These are phyloP conservation scores for Macroramphosus scolopax DNA, from an alignment of 2,797 vertebrate genomes.

Conservation along the genomic window DNA sequence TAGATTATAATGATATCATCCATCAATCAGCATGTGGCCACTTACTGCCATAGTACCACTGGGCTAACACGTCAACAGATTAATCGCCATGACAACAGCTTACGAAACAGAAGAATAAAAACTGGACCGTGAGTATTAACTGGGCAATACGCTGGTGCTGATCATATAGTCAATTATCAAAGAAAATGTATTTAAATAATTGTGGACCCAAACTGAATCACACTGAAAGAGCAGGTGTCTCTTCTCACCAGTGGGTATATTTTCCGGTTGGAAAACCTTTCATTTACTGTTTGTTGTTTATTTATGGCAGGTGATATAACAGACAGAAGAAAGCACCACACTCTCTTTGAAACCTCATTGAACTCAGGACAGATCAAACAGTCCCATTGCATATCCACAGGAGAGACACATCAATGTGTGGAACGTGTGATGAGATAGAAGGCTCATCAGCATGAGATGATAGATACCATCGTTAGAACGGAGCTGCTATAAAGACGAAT, in stretches of 20 bases:
- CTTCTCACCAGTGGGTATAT: too few species aligned
- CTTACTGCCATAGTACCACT: too few species aligned
- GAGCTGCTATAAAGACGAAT: too few species aligned
- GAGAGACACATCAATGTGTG: constrained; percentile 14
- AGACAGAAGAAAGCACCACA: constrained; percentile 40
- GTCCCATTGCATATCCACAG: not conserved
- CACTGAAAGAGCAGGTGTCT: constrained; percentile 8
- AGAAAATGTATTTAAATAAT: not conserved
- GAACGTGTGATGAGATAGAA: constrained; percentile 3
- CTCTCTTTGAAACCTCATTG: constrained; percentile 53
- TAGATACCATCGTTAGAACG: too few species aligned
- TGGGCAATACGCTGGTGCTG: too few species aligned
- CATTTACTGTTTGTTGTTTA: constrained; percentile 8
- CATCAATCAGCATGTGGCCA: not conserved
- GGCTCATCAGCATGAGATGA: too few species aligned
- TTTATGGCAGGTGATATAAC: constrained; percentile 22
- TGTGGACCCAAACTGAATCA: not conserved
- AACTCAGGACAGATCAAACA: constrained; percentile 44
- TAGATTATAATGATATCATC: not conserved
- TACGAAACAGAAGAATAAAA: too few species aligned
- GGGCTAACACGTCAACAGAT: not conserved
- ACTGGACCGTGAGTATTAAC: too few species aligned
- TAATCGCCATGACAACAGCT: not conserved
- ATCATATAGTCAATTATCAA: too few species aligned
- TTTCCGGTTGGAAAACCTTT: constrained; percentile 20